phyloP scores from a whole-genome alignment of 2,888 invertebrate genomes.

The Oscheius sp. region DNA sequence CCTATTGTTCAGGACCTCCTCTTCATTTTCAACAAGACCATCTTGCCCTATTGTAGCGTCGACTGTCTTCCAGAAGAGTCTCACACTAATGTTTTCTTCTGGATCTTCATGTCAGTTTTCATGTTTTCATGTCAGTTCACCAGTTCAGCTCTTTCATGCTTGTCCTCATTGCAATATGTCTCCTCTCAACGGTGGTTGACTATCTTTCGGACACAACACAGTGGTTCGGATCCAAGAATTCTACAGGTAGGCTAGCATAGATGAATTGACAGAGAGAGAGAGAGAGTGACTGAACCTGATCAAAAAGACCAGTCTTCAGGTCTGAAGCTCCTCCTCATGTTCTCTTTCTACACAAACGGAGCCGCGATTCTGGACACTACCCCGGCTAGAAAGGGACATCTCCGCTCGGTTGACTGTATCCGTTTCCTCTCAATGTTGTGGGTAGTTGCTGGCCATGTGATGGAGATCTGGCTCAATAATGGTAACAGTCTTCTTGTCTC shows the following conservation, averaged over 20 bases:
- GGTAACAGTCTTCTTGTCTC: not conserved
- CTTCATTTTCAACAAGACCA: slow-evolving; percentile 11
- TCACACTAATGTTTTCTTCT: slow-evolving; percentile 31
- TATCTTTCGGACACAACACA: slow-evolving; percentile 37
- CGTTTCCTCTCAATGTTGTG: slow-evolving; percentile 55
- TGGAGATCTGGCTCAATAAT: slow-evolving; percentile 18
- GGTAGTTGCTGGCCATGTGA: slow-evolving; percentile 46
- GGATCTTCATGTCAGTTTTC: slow-evolving; percentile 37
- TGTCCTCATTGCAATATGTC: slow-evolving; percentile 4
- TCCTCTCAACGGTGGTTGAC: slow-evolving; percentile 33
- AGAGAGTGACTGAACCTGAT: too few species aligned
- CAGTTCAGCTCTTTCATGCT: slow-evolving; percentile 38
- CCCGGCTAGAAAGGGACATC: slow-evolving; percentile 44
- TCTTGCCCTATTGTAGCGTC: slow-evolving; percentile 15
- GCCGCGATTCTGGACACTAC: slow-evolving; percentile 39
- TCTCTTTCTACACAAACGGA: slow-evolving; percentile 49
- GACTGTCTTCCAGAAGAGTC: slow-evolving; percentile 30
- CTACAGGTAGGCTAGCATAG: too few species aligned
- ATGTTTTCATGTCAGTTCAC: not conserved
- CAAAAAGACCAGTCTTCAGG: slow-evolving; percentile 30
- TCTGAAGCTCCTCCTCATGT: slow-evolving; percentile 40
- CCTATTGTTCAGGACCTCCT: slow-evolving; percentile 29
- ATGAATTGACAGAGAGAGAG: not conserved
- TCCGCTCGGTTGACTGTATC: slow-evolving; percentile 53
- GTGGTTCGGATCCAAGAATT: slow-evolving; percentile 32